A percentile compares a stretch with the other conserved stretches of the same genome.
These are phyloP conservation scores for Pongo pygmaeus DNA, from an alignment of 2,113 vertebrate genomes.

Conservation along the genomic window DNA sequence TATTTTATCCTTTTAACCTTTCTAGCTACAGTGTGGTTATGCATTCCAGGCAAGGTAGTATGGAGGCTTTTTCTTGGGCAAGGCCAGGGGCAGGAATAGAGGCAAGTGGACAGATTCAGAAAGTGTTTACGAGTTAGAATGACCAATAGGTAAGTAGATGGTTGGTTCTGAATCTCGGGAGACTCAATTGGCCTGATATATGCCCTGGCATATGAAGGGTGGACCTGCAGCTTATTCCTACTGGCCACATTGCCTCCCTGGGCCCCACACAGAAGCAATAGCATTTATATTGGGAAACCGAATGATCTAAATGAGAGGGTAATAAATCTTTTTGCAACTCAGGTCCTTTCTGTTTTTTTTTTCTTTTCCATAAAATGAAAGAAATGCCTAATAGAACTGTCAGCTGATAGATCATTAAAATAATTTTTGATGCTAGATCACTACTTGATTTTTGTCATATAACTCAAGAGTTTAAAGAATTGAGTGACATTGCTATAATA, in stretches of 20 bases:
- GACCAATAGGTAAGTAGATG: not conserved
- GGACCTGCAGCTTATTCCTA: not conserved
- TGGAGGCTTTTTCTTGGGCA: not conserved
- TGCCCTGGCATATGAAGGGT: not conserved
- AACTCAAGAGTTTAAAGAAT: constrained; percentile 56
- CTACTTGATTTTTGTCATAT: constrained; percentile 46
- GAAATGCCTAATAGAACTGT: not conserved
- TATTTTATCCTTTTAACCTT: not conserved
- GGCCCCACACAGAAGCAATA: not conserved
- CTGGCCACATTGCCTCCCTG: not conserved
- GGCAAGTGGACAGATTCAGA: not conserved
- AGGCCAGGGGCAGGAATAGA: not conserved
- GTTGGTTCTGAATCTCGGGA: not conserved
- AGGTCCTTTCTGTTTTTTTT: not conserved
- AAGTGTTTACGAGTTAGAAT: not conserved
- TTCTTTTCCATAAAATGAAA: constrained; percentile 14
- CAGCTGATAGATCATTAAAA: constrained; percentile 54
- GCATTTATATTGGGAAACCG: constrained; percentile 3
- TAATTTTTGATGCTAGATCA: constrained; percentile 52
- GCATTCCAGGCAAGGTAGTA: not conserved
- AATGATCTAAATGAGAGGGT: not conserved
- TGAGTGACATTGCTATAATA: constrained; percentile 35
- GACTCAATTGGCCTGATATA: not conserved
- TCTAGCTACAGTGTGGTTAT: not conserved
- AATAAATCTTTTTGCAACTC: constrained; percentile 25